phyloP scores from a whole-genome alignment of 2,113 vertebrate genomes.

The Aix galericulata region DNA sequence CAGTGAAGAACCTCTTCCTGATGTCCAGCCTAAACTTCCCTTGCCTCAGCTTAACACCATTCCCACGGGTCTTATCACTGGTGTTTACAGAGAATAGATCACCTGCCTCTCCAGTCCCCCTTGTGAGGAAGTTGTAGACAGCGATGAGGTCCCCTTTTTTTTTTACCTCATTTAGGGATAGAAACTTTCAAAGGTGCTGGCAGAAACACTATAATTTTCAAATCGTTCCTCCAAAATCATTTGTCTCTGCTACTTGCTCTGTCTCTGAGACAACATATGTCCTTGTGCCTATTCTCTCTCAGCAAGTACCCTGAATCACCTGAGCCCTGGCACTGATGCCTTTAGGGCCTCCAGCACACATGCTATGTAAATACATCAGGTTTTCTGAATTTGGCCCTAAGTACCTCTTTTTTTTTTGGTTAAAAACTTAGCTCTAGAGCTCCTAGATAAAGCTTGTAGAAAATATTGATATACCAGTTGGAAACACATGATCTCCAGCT shows the following conservation, averaged over 20 bases:
- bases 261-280: neutral
- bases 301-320: neutral
- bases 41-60: too few relatives aligned
- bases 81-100: too few relatives aligned
- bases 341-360: neutral
- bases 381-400: neutral
- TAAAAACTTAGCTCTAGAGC: neutral
- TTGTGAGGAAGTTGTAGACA: too few relatives aligned
- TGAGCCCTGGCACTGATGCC: accelerated
- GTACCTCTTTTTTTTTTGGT: too few relatives aligned
- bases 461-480: neutral
- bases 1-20: too few relatives aligned
- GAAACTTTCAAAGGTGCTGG: neutral
- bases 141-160: neutral
- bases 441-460: neutral
- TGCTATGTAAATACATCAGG: neutral
- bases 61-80: too few relatives aligned
- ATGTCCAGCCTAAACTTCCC: too few relatives aligned
- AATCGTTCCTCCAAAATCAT: neutral
- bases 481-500: neutral
- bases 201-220: neutral
- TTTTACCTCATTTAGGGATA: neutral
- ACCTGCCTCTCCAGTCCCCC: too few relatives aligned
- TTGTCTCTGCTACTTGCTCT: neutral
- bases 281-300: neutral